Conservation (phyloP, 2,113 vertebrate genomes). For the Meriones unguiculatus region DNA sequence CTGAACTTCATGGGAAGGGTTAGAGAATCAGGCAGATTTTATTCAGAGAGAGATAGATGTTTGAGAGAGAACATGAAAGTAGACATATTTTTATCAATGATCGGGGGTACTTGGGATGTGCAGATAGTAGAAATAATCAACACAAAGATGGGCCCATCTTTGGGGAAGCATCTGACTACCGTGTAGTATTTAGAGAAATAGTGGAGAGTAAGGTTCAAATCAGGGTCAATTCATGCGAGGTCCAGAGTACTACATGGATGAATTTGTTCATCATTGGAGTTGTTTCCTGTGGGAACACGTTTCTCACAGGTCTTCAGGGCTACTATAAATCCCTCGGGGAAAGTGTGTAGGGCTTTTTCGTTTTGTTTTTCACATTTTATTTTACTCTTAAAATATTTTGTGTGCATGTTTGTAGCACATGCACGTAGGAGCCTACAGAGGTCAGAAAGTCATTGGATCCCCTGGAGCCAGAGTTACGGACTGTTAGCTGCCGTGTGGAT, state of each 20-base stretch:
- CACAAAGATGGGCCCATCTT: constrained; percentile 12
- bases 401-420: not conserved
- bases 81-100: not conserved
- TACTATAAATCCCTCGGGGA: constrained; percentile 28
- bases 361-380: not conserved
- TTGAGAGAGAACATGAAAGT: constrained; percentile 12
- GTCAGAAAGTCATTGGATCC: not conserved
- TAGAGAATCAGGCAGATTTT: not conserved
- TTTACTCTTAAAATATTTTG: not conserved
- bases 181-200: constrained; percentile 28
- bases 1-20: constrained; percentile 5
- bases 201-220: not conserved
- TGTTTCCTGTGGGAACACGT: constrained; percentile 20
- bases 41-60: not conserved
- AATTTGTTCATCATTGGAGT: constrained; percentile 44
- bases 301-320: constrained; percentile 22
- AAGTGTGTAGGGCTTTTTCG: not conserved
- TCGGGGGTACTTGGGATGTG: not conserved
- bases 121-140: not conserved
- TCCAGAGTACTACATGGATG: not conserved
- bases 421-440: not conserved
- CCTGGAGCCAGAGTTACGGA: not conserved
- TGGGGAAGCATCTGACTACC: constrained; percentile 7
- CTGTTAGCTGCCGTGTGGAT: not conserved
- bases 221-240: not conserved